Conservation (phyloP, 2,888 invertebrate species). For the Argyresthia albistria region DNA sequence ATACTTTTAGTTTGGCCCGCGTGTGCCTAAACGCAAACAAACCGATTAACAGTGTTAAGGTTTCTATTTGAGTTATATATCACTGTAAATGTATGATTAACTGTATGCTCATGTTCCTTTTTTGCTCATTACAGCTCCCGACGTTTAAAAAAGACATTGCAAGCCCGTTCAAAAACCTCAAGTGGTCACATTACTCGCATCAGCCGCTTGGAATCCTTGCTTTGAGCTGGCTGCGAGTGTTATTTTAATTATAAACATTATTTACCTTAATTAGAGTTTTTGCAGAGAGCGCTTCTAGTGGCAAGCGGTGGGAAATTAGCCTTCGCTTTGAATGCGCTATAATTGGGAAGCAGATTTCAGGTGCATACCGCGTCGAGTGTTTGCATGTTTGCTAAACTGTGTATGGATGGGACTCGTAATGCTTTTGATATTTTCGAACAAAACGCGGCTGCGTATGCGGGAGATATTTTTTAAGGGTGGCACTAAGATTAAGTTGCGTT, state of each 20-base stretch:
- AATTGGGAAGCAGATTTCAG: conserved; percentile 58
- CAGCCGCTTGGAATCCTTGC: conserved; percentile 38
- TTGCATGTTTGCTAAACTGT: conserved; percentile 43
- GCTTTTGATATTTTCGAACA: conserved; percentile 11
- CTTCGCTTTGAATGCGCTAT: conserved; percentile 45
- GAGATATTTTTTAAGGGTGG: no score
- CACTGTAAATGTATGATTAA: no score
- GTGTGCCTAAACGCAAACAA: no score
- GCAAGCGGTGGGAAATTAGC: conserved; percentile 51
- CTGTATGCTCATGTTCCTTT: not conserved
- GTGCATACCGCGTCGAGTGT: conserved; percentile 32
- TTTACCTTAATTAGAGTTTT: conserved; percentile 66
- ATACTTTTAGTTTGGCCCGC: no score
- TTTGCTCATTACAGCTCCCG: not conserved
- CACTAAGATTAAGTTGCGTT: no score
- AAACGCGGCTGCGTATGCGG: not conserved
- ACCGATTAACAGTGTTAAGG: no score
- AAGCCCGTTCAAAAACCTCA: conserved; percentile 32
- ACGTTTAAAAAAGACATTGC: not conserved
- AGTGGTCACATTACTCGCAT: conserved; percentile 48
- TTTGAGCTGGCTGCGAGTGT: conserved; percentile 56
- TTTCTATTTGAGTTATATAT: no score
- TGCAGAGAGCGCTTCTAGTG: conserved; percentile 37
- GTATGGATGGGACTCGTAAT: conserved; percentile 26
- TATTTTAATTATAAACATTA: conserved; percentile 71